A percentile compares a stretch with the other conserved stretches of the same genome.
Evolutionary conservation across 2,113 vertebrate genomes (phyloP).

Genomic region (Parus major): DNA sequence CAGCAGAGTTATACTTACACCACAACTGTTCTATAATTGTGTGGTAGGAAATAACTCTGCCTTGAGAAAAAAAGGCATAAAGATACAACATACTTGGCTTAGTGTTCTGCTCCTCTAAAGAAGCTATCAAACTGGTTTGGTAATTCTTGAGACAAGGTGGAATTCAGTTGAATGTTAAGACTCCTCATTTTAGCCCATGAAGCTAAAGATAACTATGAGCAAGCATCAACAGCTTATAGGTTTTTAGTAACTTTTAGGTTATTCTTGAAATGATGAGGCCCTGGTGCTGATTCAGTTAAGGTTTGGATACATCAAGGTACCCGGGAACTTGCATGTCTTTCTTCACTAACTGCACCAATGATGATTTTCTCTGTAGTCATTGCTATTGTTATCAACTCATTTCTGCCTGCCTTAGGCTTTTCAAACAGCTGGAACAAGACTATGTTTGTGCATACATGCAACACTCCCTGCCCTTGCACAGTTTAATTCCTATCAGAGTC

Average conservation of each 20-base stretch:
- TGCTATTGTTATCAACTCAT: background rate
- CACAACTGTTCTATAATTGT: background rate
- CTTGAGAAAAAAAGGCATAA: background rate
- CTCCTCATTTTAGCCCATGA: background rate
- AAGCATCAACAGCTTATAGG: background rate
- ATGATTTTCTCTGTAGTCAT: background rate
- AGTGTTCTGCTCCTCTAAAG: background rate
- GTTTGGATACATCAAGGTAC: background rate
- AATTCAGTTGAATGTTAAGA: background rate
- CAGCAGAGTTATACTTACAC: background rate
- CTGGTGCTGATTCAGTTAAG: background rate
- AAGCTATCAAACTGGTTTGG: background rate
- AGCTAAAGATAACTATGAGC: background rate
- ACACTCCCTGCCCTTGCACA: background rate
- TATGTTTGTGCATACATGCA: background rate
- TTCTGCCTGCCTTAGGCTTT: background rate
- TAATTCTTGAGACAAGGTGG: background rate
- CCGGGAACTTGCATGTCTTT: background rate
- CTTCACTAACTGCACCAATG: background rate
- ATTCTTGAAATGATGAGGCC: background rate
- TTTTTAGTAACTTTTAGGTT: background rate
- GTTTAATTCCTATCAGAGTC: background rate
- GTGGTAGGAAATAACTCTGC: background rate
- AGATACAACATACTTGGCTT: background rate
- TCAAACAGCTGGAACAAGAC: background rate